phyloP scores from a whole-genome alignment of 2,113 vertebrate species.

The Prunella fulvescens region DNA sequence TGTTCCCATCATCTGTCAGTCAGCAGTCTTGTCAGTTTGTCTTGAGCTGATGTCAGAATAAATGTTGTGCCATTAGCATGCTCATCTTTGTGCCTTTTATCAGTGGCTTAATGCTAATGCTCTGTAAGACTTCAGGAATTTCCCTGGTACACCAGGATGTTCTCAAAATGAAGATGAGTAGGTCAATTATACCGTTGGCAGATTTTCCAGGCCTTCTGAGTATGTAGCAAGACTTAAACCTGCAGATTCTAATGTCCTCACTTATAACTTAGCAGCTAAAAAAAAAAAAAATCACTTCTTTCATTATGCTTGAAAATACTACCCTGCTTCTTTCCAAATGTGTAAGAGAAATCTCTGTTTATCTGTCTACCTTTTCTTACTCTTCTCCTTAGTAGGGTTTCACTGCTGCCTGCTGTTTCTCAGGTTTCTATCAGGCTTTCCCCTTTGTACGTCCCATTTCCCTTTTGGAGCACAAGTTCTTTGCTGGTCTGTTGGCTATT shows the following conservation, averaged over 20 bases:
- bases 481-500: neutral
- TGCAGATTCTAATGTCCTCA: neutral
- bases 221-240: neutral
- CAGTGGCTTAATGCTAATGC: neutral
- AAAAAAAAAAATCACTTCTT: neutral
- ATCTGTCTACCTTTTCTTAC: neutral
- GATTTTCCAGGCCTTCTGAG: neutral
- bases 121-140: neutral
- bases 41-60: neutral
- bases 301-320: neutral
- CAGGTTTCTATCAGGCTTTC: neutral
- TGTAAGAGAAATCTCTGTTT: neutral
- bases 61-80: neutral
- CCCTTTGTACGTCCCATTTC: neutral
- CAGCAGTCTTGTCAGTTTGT: neutral
- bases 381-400: neutral
- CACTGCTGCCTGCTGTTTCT: neutral
- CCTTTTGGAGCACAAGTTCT: neutral
- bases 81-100: neutral
- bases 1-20: neutral
- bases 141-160: neutral
- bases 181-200: neutral
- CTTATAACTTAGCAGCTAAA: neutral
- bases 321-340: neutral
- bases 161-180: neutral